Base-by-base conservation (phyloP, 2,888 invertebrate species). In the Oegoconia quadripuncta region DNA sequence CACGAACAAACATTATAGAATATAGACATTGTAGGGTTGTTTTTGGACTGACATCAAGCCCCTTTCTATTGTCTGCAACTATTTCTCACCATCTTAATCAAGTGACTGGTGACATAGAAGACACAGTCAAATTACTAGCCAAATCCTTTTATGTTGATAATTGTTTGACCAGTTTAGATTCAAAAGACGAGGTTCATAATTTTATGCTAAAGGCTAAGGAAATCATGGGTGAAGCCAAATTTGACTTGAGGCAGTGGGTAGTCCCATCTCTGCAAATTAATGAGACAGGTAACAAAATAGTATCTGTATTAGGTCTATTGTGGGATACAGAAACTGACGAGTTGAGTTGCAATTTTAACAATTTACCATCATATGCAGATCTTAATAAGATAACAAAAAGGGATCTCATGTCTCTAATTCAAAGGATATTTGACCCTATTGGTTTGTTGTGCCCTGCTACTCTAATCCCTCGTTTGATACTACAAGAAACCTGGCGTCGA, bases 11-110 rank as follows among this genome's bases (percentile, higher is more conserved):
- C 1, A 12, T 39, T 4, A 8, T 28, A 5, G 14, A 9, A 3
- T 44, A 44, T 14, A 22, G 34, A 20, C 44, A 44, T 25, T 27
- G 31, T 8, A n/a, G 44, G 9, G 40, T 44, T 9, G 40, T 37
- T 2, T 43, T 41, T 20, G 44, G 44, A 5, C 6, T 44, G 15
- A 37, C 41, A 6, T 38, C 31, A 2, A 41, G 44, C 31, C 41
- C 42, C 2, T 39, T 36, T 28, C 22, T 43, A 8, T 26, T 43
- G 3, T 13, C 39, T n/a, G 43, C 39, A n/a, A 39, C 39, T 7
- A 2, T 43, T 30, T 8, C 14, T 8, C 33, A 42, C 20, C 41
- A 41, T 14, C n/a, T n/a, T n/a, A n/a, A n/a, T n/a, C n/a, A n/a
- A n/a, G n/a, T n/a, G n/a, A 12, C 38, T 9, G 27, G 17, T 16